Conservation (phyloP, 2,797 vertebrate genomes). For the Mallotus villosus region DNA sequence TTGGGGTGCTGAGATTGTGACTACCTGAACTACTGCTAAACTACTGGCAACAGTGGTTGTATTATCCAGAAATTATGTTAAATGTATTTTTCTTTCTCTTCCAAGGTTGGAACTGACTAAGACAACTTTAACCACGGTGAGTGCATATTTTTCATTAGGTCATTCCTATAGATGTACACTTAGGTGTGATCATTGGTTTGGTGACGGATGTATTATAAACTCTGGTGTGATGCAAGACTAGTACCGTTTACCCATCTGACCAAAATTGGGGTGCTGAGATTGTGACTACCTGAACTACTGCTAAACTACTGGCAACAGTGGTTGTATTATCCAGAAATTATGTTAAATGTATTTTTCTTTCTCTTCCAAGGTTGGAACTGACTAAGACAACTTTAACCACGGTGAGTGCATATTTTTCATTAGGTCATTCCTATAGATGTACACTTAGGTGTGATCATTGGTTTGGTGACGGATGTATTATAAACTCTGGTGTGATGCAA, state of each 20-base stretch:
- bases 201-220: background rate
- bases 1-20: background rate
- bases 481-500: background rate
- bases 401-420: too few relatives aligned
- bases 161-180: too few relatives aligned
- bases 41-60: background rate
- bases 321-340: background rate
- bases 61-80: background rate
- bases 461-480: too few relatives aligned
- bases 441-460: too few relatives aligned
- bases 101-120: background rate
- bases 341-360: background rate
- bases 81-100: background rate
- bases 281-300: constrained; percentile 56
- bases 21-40: constrained; percentile 32
- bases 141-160: too few relatives aligned
- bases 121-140: too few relatives aligned
- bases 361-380: background rate
- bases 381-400: background rate
- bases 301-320: background rate
- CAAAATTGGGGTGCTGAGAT: constrained; percentile 48
- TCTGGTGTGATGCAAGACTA: too few relatives aligned
- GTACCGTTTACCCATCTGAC: constrained; percentile 71
- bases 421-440: too few relatives aligned
- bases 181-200: too few relatives aligned